Evolutionary conservation across 2,888 invertebrate species (phyloP).

Genomic region (Peribatodes rhomboidaria): DNA sequence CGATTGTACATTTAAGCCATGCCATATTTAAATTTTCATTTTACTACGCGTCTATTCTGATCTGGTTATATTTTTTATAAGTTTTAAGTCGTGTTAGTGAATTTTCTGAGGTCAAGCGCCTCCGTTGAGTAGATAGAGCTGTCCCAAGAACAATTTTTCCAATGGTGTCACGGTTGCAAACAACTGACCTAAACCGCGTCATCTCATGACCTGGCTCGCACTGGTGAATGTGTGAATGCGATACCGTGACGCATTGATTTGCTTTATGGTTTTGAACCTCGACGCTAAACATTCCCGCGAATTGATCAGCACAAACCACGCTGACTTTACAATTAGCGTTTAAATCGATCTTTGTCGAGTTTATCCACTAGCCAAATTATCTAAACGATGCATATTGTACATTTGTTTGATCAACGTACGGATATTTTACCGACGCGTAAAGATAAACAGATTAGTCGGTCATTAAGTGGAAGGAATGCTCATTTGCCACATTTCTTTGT

Average conservation of each 20-base stretch:
- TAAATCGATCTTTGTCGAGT: constrained; percentile 43
- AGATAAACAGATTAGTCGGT: constrained; percentile 36
- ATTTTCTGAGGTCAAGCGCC: too few species aligned
- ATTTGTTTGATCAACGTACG: constrained; percentile 20
- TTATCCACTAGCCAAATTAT: constrained; percentile 35
- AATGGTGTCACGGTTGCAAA: constrained; percentile 24
- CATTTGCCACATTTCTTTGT: constrained; percentile 31
- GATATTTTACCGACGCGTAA: constrained; percentile 33
- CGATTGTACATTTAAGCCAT: too few species aligned
- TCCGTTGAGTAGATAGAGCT: background rate
- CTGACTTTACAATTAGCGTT: constrained; percentile 53
- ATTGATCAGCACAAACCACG: constrained; percentile 56
- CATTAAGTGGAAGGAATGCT: constrained; percentile 32
- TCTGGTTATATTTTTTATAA: too few species aligned
- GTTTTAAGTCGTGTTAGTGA: too few species aligned
- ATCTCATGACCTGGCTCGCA: constrained; percentile 42
- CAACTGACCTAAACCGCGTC: constrained; percentile 45
- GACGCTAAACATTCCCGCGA: constrained; percentile 59
- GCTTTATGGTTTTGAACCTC: constrained; percentile 60
- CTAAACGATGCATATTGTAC: constrained; percentile 35
- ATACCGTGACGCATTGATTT: constrained; percentile 66
- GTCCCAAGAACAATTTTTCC: background rate
- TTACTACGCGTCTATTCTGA: too few species aligned
- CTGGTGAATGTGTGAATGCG: constrained; percentile 52
- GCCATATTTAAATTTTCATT: too few species aligned